A percentile compares a stretch with the other conserved stretches of the same genome.
Evolutionary conservation across 1,140 invertebrate genomes (phyloP).

Genomic region (Pygmarrhopalites habei): DNA sequence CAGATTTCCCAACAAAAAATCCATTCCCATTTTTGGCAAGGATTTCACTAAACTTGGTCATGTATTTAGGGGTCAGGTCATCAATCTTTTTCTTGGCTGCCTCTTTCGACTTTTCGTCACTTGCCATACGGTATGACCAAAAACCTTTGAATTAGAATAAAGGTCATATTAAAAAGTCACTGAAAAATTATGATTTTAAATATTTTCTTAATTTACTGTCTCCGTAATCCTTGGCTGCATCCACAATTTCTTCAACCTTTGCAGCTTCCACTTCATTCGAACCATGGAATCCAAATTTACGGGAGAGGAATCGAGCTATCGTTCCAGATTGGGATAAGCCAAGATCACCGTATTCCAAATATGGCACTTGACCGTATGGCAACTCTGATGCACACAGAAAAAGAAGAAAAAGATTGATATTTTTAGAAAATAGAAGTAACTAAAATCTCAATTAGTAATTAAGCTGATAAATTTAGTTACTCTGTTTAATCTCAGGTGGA

Average conservation of each 20-base stretch:
- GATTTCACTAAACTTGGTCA: slow-evolving; percentile 52
- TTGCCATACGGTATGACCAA: background rate
- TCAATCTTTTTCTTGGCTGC: slow-evolving; percentile 2
- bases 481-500: too few relatives aligned
- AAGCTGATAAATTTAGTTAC: too few relatives aligned
- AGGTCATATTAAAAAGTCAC: too few relatives aligned
- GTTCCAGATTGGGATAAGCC: background rate
- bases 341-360: slow-evolving; percentile 5
- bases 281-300: background rate
- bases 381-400: too few relatives aligned
- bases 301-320: slow-evolving; percentile 2
- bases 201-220: background rate
- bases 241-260: slow-evolving; percentile 7
- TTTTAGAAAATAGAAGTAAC: too few relatives aligned
- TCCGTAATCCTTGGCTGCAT: slow-evolving; percentile 2
- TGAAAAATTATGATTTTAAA: too few relatives aligned
- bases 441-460: too few relatives aligned
- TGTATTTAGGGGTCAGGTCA: slow-evolving; percentile 41
- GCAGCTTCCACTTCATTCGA: background rate
- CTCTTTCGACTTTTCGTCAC: slow-evolving; percentile 1
- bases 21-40: slow-evolving; percentile 51
- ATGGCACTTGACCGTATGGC: background rate
- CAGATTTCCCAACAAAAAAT: slow-evolving; percentile 49
- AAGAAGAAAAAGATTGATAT: too few relatives aligned
- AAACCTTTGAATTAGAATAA: too few relatives aligned